phyloP scores from a whole-genome alignment of 2,113 vertebrate genomes.

The Brachirus orientalis region DNA sequence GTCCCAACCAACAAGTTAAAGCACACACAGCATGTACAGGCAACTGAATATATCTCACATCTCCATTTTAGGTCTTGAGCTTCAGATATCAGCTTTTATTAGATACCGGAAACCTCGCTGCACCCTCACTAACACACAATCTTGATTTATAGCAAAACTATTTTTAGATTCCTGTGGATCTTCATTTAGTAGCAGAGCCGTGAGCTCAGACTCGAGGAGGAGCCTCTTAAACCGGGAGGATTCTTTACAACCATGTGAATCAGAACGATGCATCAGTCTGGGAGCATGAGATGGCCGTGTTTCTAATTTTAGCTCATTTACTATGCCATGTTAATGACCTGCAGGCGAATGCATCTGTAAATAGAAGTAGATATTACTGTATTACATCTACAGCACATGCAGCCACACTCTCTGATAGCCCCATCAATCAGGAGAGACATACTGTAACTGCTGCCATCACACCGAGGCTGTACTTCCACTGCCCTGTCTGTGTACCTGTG shows the following conservation, averaged over 20 bases:
- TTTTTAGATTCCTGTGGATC: slow-evolving; percentile 64
- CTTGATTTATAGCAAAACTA: slow-evolving; percentile 60
- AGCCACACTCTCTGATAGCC: slow-evolving; percentile 13
- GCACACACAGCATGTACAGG: not conserved
- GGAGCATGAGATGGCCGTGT: slow-evolving; percentile 30
- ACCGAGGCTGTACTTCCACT: slow-evolving; percentile 37
- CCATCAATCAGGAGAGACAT: slow-evolving; percentile 52
- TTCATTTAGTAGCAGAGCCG: slow-evolving; percentile 57
- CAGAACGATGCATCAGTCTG: slow-evolving; percentile 26
- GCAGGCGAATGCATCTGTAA: slow-evolving; percentile 13
- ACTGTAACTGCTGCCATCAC: slow-evolving; percentile 14
- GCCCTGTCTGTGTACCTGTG: not conserved
- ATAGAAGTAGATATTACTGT: slow-evolving; percentile 8
- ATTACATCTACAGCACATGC: slow-evolving; percentile 13
- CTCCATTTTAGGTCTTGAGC: slow-evolving; percentile 33
- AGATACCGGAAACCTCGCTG: slow-evolving; percentile 8
- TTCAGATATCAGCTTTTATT: slow-evolving; percentile 42
- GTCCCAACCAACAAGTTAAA: too few relatives aligned
- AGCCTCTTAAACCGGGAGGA: slow-evolving; percentile 28
- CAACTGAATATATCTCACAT: not conserved
- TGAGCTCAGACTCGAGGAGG: slow-evolving; percentile 44
- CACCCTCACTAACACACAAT: slow-evolving; percentile 10
- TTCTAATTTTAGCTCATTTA: slow-evolving; percentile 49
- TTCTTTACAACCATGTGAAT: slow-evolving; percentile 23
- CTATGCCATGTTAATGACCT: not conserved